Evolutionary conservation across 2,888 invertebrate genomes (phyloP).

Genomic region (Phasia obesa): DNA sequence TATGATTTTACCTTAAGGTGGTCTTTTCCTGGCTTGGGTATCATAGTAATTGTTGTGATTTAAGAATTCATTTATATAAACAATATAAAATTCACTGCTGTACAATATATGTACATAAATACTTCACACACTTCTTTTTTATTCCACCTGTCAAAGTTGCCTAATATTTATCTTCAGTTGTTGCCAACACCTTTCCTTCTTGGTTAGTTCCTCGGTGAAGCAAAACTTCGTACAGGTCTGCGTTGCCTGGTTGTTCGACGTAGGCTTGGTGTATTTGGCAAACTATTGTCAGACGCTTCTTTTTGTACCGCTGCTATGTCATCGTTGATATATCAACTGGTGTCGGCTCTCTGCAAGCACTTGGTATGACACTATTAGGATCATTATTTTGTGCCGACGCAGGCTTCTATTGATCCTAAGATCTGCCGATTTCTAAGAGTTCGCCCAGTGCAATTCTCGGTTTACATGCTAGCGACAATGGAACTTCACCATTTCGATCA

Average conservation of each 20-base stretch:
- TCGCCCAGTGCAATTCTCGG: slow-evolving; percentile 1
- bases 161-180: too few relatives aligned
- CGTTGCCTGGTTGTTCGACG: slow-evolving; percentile 16
- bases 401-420: neutral
- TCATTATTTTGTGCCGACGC: neutral
- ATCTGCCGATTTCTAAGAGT: neutral
- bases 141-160: too few relatives aligned
- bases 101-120: too few relatives aligned
- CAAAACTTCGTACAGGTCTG: slow-evolving; percentile 26
- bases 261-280: slow-evolving; percentile 1
- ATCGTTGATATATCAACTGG: slow-evolving; percentile 21
- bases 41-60: too few relatives aligned
- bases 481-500: neutral
- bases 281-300: neutral
- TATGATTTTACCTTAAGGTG: too few relatives aligned
- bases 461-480: neutral
- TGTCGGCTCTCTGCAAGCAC: slow-evolving; percentile 57
- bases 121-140: too few relatives aligned
- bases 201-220: slow-evolving; percentile 29
- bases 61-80: too few relatives aligned
- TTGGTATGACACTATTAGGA: slow-evolving; percentile 10
- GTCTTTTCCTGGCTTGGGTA: too few relatives aligned
- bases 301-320: neutral
- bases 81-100: too few relatives aligned
- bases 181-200: slow-evolving; percentile 51